Evolutionary conservation across 1,140 invertebrate genomes (phyloP).

Genomic region (Eriosoma lanigerum): DNA sequence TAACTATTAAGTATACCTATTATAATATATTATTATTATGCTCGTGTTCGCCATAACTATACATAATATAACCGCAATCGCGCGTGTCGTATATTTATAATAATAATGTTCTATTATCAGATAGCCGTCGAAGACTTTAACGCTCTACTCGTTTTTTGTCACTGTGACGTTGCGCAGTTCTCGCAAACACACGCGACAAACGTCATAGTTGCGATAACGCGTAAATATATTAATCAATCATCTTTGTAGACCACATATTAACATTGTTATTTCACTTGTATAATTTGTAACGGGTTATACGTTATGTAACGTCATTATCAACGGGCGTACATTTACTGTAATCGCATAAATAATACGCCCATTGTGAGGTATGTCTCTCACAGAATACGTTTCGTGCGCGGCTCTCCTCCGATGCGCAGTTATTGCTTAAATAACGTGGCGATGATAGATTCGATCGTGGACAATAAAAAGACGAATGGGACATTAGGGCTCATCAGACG

Average conservation of each 20-base stretch:
- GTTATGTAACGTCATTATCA: constrained; percentile 26
- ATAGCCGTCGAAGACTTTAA: constrained; percentile 6
- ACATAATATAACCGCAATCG: not conserved
- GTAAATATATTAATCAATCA: constrained; percentile 12
- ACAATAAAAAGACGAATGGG: no score
- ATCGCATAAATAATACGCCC: not conserved
- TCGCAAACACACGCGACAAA: not conserved
- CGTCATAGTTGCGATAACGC: not conserved
- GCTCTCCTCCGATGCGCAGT: no score
- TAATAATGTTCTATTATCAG: not conserved
- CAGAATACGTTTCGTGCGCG: constrained; percentile 32
- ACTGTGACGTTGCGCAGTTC: not conserved
- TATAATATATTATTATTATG: no score
- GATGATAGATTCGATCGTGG: not conserved
- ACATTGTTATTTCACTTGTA: constrained; percentile 10
- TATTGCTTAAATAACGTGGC: no score
- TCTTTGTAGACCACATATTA: constrained; percentile 2
- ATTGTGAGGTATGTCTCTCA: no score
- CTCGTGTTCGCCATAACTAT: not conserved
- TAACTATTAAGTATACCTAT: no score
- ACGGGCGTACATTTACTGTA: not conserved
- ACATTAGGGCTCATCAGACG: no score
- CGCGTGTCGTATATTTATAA: not conserved
- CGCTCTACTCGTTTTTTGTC: not conserved
- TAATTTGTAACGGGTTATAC: constrained; percentile 9